Conservation (phyloP, 2,888 invertebrate genomes). For the Ecliptopera silaceata region DNA sequence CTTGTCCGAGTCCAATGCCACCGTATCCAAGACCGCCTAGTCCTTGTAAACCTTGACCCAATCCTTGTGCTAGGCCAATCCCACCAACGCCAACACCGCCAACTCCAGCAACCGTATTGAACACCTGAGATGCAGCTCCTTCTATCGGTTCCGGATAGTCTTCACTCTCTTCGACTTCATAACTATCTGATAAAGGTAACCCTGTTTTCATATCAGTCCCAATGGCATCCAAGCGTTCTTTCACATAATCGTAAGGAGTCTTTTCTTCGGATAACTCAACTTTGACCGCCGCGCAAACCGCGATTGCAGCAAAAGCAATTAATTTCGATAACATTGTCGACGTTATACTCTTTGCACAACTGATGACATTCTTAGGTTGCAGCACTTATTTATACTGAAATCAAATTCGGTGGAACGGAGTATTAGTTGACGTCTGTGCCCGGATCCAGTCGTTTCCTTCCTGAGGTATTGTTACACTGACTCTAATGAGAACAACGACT, state of each 20-base stretch:
- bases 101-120: slow-evolving; percentile 65
- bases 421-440: slow-evolving; percentile 67
- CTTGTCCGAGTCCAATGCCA: slow-evolving; percentile 48
- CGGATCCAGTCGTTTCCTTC: slow-evolving; percentile 76
- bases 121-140: slow-evolving; percentile 70
- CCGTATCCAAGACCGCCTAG: slow-evolving; percentile 42
- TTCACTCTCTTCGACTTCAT: slow-evolving; percentile 83
- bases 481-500: slow-evolving; percentile 74
- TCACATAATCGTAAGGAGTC: slow-evolving; percentile 76
- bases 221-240: slow-evolving; percentile 65
- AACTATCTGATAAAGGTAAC: slow-evolving; percentile 74
- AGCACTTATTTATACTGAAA: slow-evolving; percentile 76
- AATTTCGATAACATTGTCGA: slow-evolving; percentile 65
- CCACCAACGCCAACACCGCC: slow-evolving; percentile 51
- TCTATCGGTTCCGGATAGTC: slow-evolving; percentile 79
- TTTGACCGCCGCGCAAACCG: slow-evolving; percentile 55
- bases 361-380: slow-evolving; percentile 73
- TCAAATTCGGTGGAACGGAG: slow-evolving; percentile 76
- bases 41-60: slow-evolving; percentile 40
- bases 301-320: slow-evolving; percentile 55
- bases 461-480: slow-evolving; percentile 80
- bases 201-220: slow-evolving; percentile 61
- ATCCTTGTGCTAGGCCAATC: slow-evolving; percentile 38
- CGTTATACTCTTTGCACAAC: slow-evolving; percentile 65
- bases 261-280: slow-evolving; percentile 68